Conservation (phyloP, 2,113 vertebrate species). For the Psophia crepitans region DNA sequence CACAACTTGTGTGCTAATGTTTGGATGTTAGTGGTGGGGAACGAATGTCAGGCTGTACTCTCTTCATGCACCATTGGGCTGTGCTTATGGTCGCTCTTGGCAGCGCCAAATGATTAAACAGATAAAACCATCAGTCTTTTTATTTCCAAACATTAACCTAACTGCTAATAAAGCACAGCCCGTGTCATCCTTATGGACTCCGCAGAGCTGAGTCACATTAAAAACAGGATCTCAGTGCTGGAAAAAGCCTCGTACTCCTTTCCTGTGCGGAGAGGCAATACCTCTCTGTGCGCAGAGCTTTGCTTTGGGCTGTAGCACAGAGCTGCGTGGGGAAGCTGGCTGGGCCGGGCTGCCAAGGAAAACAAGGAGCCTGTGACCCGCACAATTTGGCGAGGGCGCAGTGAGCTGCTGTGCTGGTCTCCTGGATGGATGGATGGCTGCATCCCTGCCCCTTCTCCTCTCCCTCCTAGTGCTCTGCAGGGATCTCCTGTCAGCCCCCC, state of each 20-base stretch:
- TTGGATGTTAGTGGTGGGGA: conserved; percentile 41
- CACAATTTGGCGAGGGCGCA: accelerated
- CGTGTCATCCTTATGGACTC: conserved; percentile 40
- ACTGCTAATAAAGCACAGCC: conserved; percentile 63
- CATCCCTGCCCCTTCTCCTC: neutral
- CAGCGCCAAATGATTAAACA: conserved; percentile 53
- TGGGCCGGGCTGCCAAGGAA: neutral
- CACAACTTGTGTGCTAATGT: conserved; percentile 25
- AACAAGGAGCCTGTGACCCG: neutral
- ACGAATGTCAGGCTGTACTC: conserved; percentile 9
- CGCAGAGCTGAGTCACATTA: conserved; percentile 65
- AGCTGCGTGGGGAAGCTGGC: neutral
- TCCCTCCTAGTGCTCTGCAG: neutral
- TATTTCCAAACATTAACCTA: conserved; percentile 73
- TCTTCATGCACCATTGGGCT: conserved; percentile 40
- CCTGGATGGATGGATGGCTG: neutral
- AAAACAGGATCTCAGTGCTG: conserved; percentile 56
- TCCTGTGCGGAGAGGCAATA: neutral
- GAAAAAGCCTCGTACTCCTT: conserved; percentile 63
- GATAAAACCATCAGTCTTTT: conserved; percentile 67
- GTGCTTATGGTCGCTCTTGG: conserved; percentile 57
- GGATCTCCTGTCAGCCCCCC: neutral
- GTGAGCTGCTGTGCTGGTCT: neutral
- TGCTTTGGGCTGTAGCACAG: neutral
- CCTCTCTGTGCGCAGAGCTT: neutral